Evolutionary conservation across 2,797 vertebrate genomes (phyloP), one percentile per base, ranked within the genome.

Genomic region (Ctenopoma kingsleyae): DNA sequence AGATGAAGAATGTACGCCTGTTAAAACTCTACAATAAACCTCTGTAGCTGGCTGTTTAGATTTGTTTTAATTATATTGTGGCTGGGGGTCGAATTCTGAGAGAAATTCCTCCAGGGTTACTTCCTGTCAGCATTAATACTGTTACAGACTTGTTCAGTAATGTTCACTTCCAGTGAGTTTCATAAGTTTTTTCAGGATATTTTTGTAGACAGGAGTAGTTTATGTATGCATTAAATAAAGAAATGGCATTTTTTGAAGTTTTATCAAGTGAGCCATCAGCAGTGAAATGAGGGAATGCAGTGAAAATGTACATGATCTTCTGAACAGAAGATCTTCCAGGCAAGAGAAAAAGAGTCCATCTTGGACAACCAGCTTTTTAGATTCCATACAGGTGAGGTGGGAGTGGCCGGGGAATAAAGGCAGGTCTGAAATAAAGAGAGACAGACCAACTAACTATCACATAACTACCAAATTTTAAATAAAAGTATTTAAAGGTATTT

Each of bases 1-100:
- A 82, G 84, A 88, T 81, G 80, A 87, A 62, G 67, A 62, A 65
- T 48, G 49, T 55, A 70, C 0, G 68, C 61, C 70, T 73, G 76
- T 76, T 83, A 78, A 86, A 84, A 60, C 52, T 69, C 78, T 41
- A 54, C 80, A 66, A 51, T 75, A 67, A 80, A 76, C 23, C 73
- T 74, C 60, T 71, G 65, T 61, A 64, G 71, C 76, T 67, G 70
- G 72, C 78, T 88, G 64, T 87, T 83, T 83, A 61, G 71, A 78
- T 86, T 67, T 82, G 74, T 81, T 90, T 88, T 92, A 89, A 87
- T 89, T 88, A 76, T 78, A 75, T 12, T 69, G 67, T 13, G n/a
- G 70, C 73, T 84, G 67, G 76, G 74, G 72, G 78, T 63, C 68
- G 74, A 77, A 77, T 83, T 88, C 74, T 78, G 65, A 82, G 25